Evolutionary conservation across 2,797 vertebrate species (phyloP).

Genomic region (Gymnoscopelus microlampas): DNA sequence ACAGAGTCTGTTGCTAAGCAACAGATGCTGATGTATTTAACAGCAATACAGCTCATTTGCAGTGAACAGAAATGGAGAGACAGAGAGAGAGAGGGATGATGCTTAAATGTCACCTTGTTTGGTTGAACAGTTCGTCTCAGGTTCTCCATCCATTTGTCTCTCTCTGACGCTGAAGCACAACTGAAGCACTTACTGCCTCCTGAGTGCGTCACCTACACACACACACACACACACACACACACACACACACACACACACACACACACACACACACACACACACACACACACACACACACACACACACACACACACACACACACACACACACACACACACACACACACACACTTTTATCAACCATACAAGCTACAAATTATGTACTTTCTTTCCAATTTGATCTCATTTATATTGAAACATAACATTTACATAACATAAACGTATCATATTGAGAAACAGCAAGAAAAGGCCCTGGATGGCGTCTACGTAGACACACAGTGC

Average conservation of each 20-base stretch:
- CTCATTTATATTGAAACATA: too few species aligned
- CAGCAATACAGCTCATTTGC: too few species aligned
- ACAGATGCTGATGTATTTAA: too few species aligned
- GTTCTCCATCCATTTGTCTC: conserved; percentile 99
- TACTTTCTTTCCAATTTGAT: too few species aligned
- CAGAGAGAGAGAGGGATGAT: neutral
- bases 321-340: neutral
- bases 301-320: neutral
- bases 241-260: neutral
- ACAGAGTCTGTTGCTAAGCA: too few species aligned
- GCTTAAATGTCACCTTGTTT: conserved; percentile 86
- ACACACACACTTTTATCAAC: neutral
- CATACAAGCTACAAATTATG: too few species aligned
- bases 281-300: too few species aligned
- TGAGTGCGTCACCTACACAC: conserved; percentile 88
- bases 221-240: neutral
- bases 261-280: neutral
- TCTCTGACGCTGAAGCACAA: conserved; percentile 91
- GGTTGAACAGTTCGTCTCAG: conserved; percentile 92
- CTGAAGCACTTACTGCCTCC: conserved; percentile 97
- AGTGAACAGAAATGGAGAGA: neutral
- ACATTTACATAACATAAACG: too few species aligned
- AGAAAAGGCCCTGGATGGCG: too few species aligned
- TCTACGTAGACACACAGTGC: too few species aligned
- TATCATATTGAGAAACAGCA: too few species aligned